Conservation (phyloP, 2,113 vertebrate genomes). For the Cryptotis parvus region DNA sequence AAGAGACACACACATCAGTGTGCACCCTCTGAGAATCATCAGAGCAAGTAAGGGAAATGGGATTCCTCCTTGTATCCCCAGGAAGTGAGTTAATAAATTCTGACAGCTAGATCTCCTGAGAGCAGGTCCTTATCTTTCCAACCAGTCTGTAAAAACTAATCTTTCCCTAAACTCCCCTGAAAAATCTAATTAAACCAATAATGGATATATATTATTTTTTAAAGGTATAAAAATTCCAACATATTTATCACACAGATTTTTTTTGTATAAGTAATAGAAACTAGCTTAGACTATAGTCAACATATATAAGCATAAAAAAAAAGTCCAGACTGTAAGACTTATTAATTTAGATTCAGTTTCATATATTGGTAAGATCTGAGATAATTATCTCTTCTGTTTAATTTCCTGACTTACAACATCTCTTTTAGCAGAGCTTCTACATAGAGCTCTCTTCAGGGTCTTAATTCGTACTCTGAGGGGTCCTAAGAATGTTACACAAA, state of each 20-base stretch:
- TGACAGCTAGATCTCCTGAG: neutral
- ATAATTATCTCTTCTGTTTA: neutral
- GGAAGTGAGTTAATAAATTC: constrained; percentile 32
- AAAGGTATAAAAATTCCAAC: neutral
- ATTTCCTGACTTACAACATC: neutral
- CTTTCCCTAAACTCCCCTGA: constrained; percentile 21
- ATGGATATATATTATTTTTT: neutral
- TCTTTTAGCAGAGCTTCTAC: neutral
- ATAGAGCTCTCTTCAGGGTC: neutral
- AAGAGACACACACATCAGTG: too few relatives aligned
- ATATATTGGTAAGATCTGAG: neutral
- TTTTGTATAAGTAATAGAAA: neutral
- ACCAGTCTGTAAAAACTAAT: constrained; percentile 11
- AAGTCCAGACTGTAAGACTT: neutral
- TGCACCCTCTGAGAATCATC: neutral
- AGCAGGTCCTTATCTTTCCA: neutral
- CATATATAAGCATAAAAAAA: too few relatives aligned
- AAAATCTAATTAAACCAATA: constrained; percentile 39
- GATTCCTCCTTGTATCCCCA: neutral
- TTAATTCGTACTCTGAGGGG: neutral
- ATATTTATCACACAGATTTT: neutral
- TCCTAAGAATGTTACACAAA: neutral
- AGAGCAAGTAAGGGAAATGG: neutral
- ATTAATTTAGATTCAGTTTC: neutral
- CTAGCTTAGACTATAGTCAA: neutral